phyloP scores from a whole-genome alignment of 2,888 invertebrate genomes.

The Pemphredon lugubris region DNA sequence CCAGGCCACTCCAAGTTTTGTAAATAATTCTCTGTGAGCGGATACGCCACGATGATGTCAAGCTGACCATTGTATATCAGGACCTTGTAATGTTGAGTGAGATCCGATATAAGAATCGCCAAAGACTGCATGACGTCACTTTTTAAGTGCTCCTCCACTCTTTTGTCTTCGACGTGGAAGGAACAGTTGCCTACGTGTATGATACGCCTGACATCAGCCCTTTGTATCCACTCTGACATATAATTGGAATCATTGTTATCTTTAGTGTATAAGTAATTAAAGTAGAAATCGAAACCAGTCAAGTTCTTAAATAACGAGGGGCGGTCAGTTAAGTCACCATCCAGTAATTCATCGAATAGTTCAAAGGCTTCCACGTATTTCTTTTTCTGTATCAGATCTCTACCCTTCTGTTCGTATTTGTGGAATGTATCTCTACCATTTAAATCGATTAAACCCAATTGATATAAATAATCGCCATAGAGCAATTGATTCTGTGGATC shows the following conservation, averaged over 20 bases:
- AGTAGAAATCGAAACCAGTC: slow-evolving; percentile 90
- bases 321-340: slow-evolving; percentile 85
- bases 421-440: slow-evolving; percentile 85
- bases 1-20: slow-evolving; percentile 82
- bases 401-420: slow-evolving; percentile 83
- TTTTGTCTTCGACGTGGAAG: slow-evolving; percentile 84
- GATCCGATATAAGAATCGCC: slow-evolving; percentile 87
- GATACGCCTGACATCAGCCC: slow-evolving; percentile 85
- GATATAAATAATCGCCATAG: slow-evolving; percentile 91
- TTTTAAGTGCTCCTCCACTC: slow-evolving; percentile 88
- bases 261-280: slow-evolving; percentile 86
- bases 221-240: slow-evolving; percentile 86
- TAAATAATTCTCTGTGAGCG: slow-evolving; percentile 91
- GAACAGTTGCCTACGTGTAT: slow-evolving; percentile 93
- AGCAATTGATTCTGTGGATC: slow-evolving; percentile 90
- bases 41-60: slow-evolving; percentile 95
- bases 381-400: slow-evolving; percentile 84
- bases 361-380: slow-evolving; percentile 88
- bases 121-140: slow-evolving; percentile 92
- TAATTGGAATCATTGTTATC: slow-evolving; percentile 82
- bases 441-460: slow-evolving; percentile 87
- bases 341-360: slow-evolving; percentile 87
- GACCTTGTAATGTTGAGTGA: slow-evolving; percentile 87
- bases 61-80: slow-evolving; percentile 95
- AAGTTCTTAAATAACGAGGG: slow-evolving; percentile 87